Evolutionary conservation across 2,797 vertebrate genomes (phyloP).

Genomic region (Enteromius paludinosus): DNA sequence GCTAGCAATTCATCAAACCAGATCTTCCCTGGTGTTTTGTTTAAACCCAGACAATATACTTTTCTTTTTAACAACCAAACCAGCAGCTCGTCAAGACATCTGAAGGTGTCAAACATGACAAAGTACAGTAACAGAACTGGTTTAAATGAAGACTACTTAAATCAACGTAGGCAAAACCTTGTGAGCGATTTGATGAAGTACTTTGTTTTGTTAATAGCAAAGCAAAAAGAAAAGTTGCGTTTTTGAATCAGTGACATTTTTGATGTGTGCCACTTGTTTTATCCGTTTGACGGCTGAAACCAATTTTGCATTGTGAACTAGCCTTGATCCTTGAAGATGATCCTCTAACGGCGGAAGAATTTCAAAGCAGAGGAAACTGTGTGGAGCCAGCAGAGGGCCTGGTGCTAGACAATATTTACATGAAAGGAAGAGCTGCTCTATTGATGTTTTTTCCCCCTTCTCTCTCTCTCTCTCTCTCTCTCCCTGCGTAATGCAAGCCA

Average conservation of each 20-base stretch:
- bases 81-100: slow-evolving; percentile 6
- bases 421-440: slow-evolving; percentile 61
- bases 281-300: slow-evolving; percentile 80
- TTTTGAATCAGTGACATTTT: slow-evolving; percentile 56
- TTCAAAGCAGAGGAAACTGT: slow-evolving; percentile 83
- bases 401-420: slow-evolving; percentile 66
- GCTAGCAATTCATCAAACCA: slow-evolving; percentile 10
- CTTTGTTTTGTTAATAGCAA: slow-evolving; percentile 7
- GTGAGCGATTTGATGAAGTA: not conserved
- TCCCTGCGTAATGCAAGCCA: slow-evolving; percentile 53
- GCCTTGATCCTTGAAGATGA: slow-evolving; percentile 69
- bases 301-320: slow-evolving; percentile 76
- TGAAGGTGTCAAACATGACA: slow-evolving; percentile 23
- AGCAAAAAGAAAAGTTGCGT: not conserved
- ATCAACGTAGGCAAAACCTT: not conserved
- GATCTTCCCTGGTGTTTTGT: not conserved
- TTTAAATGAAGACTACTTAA: not conserved
- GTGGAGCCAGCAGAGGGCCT: slow-evolving; percentile 78
- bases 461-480: not conserved
- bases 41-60: slow-evolving; percentile 2
- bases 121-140: not conserved
- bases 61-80: slow-evolving; percentile 1
- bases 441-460: slow-evolving; percentile 19
- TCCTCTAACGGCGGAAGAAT: slow-evolving; percentile 76
- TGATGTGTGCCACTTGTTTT: slow-evolving; percentile 76